A percentile compares a stretch with the other conserved stretches of the same genome.
These are phyloP conservation scores for Bicyclus anynana DNA, from an alignment of 1,140 invertebrate genomes.

Conservation along the genomic window DNA sequence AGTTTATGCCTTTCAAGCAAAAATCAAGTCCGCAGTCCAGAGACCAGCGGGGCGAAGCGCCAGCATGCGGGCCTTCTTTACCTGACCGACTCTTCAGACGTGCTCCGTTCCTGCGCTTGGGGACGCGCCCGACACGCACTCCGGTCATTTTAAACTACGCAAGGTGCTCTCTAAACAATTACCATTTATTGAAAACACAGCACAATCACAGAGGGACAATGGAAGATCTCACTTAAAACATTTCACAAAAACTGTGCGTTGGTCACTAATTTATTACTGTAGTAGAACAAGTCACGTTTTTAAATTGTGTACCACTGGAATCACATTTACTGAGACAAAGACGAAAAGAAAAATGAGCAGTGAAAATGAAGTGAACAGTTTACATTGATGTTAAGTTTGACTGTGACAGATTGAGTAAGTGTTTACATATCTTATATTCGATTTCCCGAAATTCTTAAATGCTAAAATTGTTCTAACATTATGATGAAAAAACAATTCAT, in stretches of 20 bases:
- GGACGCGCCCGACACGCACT: conserved; percentile 56
- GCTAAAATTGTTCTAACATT: no score
- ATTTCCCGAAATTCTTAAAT: no score
- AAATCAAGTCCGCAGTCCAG: conserved; percentile 43
- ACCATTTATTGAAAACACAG: conserved; percentile 29
- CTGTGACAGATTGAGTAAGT: no score
- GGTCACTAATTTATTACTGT: neutral
- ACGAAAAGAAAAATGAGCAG: conserved; percentile 10
- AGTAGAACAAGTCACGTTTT: neutral
- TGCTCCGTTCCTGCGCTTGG: conserved; percentile 54
- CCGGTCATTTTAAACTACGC: conserved; percentile 52
- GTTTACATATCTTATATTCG: no score
- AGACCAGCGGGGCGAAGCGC: conserved; percentile 39
- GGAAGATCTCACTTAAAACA: neutral
- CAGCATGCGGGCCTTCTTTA: conserved; percentile 55
- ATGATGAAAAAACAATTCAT: no score
- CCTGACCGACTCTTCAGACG: conserved; percentile 60
- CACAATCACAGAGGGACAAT: conserved; percentile 43
- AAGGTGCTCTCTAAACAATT: conserved; percentile 24
- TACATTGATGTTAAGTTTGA: no score
- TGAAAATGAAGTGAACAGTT: neutral
- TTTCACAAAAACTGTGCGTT: neutral
- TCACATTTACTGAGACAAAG: conserved; percentile 9
- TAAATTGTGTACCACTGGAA: neutral
- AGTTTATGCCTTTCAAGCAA: conserved; percentile 45